Conservation (phyloP, 2,888 invertebrate species). For the Drosophila prolongata region DNA sequence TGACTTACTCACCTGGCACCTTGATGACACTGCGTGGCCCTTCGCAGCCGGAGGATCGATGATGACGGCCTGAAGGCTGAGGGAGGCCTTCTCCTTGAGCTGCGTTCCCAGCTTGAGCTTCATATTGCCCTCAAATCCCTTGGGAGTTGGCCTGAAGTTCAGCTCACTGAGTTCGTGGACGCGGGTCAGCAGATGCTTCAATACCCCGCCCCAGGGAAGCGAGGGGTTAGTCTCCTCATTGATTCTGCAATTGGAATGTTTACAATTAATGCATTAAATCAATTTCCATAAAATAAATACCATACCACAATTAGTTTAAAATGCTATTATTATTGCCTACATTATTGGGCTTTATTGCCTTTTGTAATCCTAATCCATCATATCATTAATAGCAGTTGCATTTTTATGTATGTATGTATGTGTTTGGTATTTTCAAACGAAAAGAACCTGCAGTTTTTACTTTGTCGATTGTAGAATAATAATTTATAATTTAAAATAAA, state of each 20-base stretch:
- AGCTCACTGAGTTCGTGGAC: slow-evolving; percentile 67
- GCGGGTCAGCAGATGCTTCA: slow-evolving; percentile 65
- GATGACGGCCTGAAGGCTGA: slow-evolving; percentile 72
- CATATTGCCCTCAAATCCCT: slow-evolving; percentile 60
- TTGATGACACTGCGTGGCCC: slow-evolving; percentile 67
- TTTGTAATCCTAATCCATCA: too few relatives aligned
- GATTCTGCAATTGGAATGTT: slow-evolving; percentile 59
- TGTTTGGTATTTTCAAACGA: too few relatives aligned
- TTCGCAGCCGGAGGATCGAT: slow-evolving; percentile 74
- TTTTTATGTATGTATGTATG: too few relatives aligned
- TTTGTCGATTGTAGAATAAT: too few relatives aligned
- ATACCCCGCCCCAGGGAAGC: slow-evolving; percentile 81
- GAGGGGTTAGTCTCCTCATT: slow-evolving; percentile 79
- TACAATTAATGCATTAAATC: too few relatives aligned
- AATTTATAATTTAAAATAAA: too few relatives aligned
- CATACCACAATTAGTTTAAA: too few relatives aligned
- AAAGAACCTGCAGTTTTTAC: too few relatives aligned
- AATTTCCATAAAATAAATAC: too few relatives aligned
- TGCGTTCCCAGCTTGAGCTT: slow-evolving; percentile 52
- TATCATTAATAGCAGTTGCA: too few relatives aligned
- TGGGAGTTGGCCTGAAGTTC: slow-evolving; percentile 44
- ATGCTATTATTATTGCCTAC: too few relatives aligned
- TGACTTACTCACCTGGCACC: slow-evolving; percentile 62
- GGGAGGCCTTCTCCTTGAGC: slow-evolving; percentile 61
- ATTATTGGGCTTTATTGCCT: too few relatives aligned